These are phyloP conservation scores for Nasonia longicornis DNA, from an alignment of 1,140 invertebrate species.

Conservation along the genomic window DNA sequence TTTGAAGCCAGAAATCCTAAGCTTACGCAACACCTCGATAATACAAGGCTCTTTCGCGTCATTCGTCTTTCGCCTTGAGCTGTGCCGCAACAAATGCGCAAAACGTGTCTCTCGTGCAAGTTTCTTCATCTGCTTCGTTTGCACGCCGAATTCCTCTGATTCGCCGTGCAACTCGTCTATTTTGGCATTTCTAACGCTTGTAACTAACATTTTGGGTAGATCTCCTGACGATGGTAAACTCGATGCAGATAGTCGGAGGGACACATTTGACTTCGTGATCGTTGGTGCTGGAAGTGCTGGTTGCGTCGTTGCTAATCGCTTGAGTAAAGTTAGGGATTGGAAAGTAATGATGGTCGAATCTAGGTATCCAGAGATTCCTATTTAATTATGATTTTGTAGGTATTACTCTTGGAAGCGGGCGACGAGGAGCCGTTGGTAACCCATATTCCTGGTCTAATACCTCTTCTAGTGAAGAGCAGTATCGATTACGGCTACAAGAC, in stretches of 20 bases:
- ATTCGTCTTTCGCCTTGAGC: not conserved
- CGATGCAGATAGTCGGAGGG: too few species aligned
- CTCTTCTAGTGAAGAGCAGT: not conserved
- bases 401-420: conserved; percentile 30
- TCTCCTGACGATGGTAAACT: too few species aligned
- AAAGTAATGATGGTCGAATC: not conserved
- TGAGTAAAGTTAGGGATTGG: not conserved
- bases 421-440: conserved; percentile 17
- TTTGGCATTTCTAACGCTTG: too few species aligned
- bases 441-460: not conserved
- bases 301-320: not conserved
- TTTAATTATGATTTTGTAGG: not conserved
- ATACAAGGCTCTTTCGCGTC: not conserved
- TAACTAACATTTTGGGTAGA: too few species aligned
- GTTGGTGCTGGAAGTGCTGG: too few species aligned
- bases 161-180: not conserved
- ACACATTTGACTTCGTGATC: too few species aligned
- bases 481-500: conserved; percentile 2
- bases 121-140: not conserved
- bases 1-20: not conserved
- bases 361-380: not conserved
- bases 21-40: not conserved
- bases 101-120: not conserved
- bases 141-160: not conserved
- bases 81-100: not conserved